phyloP scores from a whole-genome alignment of 2,888 invertebrate species.

The Limulus polyphemus region DNA sequence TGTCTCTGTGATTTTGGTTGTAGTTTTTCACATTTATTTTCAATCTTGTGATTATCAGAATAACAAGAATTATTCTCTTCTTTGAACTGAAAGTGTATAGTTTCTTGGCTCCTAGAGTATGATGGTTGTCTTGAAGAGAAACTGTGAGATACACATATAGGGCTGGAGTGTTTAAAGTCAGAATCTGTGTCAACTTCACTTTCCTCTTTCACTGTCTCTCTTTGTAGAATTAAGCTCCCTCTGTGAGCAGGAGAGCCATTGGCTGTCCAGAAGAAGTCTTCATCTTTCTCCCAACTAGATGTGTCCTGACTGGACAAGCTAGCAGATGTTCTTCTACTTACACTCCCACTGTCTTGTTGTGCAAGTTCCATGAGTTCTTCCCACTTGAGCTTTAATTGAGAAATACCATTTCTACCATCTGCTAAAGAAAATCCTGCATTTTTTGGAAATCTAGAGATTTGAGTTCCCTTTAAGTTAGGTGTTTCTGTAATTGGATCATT shows the following conservation, averaged over 20 bases:
- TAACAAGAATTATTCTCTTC: background rate
- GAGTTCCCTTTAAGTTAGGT: background rate
- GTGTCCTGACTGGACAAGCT: constrained; percentile 6
- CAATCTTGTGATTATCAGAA: no score
- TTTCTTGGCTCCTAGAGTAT: constrained; percentile 1
- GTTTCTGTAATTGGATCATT: background rate
- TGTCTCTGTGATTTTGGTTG: no score
- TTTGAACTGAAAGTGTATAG: constrained; percentile 3
- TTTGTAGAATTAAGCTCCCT: no score
- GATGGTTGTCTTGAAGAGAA: background rate
- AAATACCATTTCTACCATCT: background rate
- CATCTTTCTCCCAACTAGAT: constrained; percentile 14
- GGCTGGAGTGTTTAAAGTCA: no score
- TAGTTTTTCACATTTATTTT: no score
- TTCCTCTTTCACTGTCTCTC: no score
- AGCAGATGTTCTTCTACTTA: constrained; percentile 1
- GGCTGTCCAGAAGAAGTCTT: constrained; percentile 12
- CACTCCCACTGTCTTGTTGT: constrained; percentile 11
- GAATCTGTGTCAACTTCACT: no score
- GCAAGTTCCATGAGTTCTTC: constrained; percentile 10
- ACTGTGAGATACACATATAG: no score
- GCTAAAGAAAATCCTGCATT: background rate
- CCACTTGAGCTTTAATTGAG: background rate
- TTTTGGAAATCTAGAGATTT: background rate
- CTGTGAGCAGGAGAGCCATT: background rate